Conservation (phyloP, 2,113 vertebrate species). For the Paraplagusia blochii region DNA sequence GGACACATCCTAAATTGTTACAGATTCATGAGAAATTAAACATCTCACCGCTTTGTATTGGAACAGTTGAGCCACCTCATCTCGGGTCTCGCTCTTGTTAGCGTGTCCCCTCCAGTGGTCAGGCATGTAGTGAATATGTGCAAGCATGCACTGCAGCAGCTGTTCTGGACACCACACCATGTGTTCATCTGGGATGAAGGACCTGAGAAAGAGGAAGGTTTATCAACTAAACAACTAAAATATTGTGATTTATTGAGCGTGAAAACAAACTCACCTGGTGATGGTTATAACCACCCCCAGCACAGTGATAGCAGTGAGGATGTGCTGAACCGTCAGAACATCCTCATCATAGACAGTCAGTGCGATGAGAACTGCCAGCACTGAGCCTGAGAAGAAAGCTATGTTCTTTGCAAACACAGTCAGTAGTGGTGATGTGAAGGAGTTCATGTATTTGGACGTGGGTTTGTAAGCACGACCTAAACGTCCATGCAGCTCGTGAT, state of each 20-base stretch:
- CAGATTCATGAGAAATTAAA: background rate
- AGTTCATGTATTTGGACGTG: constrained; percentile 99
- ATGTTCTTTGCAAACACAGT: constrained; percentile 93
- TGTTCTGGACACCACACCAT: constrained; percentile 98
- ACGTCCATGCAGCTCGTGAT: constrained; percentile 92
- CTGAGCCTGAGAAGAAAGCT: constrained; percentile 96
- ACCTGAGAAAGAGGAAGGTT: constrained; percentile 72
- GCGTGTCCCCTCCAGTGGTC: constrained; percentile 98
- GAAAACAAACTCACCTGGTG: constrained; percentile 81
- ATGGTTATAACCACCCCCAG: constrained; percentile 91
- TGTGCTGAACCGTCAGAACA: constrained; percentile 92
- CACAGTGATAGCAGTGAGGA: constrained; percentile 93
- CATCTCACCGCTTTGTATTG: constrained; percentile 97
- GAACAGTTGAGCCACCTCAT: constrained; percentile 98
- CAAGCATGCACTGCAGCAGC: constrained; percentile 94
- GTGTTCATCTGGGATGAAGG: constrained; percentile 98
- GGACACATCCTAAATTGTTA: background rate
- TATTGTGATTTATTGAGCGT: too few species aligned
- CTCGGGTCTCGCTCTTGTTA: constrained; percentile 94
- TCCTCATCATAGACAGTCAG: constrained; percentile 98
- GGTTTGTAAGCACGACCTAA: constrained; percentile 95
- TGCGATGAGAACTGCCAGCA: constrained; percentile 94
- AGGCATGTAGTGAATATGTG: constrained; percentile 99
- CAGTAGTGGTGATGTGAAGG: constrained; percentile 91
- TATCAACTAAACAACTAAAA: too few species aligned